phyloP scores from a whole-genome alignment of 2,888 invertebrate species.

The Branchellion lobata region DNA sequence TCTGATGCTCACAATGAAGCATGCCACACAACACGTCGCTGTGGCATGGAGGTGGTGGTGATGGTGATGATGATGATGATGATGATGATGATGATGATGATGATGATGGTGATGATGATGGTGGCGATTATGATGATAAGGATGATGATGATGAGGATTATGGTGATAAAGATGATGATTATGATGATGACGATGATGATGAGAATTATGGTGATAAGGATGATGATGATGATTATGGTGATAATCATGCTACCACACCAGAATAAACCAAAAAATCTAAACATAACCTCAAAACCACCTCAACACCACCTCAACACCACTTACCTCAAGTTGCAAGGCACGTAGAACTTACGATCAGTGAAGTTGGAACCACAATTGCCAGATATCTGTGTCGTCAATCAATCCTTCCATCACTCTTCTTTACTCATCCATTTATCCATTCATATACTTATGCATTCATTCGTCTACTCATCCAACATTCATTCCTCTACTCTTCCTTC shows the following conservation, averaged over 20 bases:
- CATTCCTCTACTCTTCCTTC: background rate
- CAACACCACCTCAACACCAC: background rate
- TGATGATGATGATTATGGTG: too few relatives aligned
- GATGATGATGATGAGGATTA: too few relatives aligned
- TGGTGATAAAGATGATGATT: too few relatives aligned
- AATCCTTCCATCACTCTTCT: too few relatives aligned
- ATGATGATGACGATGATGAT: too few relatives aligned
- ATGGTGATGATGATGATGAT: too few relatives aligned
- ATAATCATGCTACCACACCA: too few relatives aligned
- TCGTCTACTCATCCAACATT: background rate
- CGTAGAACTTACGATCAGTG: background rate
- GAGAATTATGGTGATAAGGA: too few relatives aligned
- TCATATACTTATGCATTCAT: background rate
- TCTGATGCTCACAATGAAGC: slow-evolving; percentile 89
- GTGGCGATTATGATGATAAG: too few relatives aligned
- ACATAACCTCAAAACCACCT: background rate
- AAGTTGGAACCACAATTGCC: slow-evolving; percentile 31
- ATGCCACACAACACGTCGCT: slow-evolving; percentile 82
- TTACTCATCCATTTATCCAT: background rate
- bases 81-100: too few relatives aligned
- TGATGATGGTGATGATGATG: too few relatives aligned
- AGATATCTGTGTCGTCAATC: background rate
- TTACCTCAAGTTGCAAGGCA: slow-evolving; percentile 13
- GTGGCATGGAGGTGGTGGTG: slow-evolving; percentile 26
- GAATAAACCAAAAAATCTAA: background rate